Conservation (phyloP, 2,113 vertebrate species). For the Ciconia stormi region DNA sequence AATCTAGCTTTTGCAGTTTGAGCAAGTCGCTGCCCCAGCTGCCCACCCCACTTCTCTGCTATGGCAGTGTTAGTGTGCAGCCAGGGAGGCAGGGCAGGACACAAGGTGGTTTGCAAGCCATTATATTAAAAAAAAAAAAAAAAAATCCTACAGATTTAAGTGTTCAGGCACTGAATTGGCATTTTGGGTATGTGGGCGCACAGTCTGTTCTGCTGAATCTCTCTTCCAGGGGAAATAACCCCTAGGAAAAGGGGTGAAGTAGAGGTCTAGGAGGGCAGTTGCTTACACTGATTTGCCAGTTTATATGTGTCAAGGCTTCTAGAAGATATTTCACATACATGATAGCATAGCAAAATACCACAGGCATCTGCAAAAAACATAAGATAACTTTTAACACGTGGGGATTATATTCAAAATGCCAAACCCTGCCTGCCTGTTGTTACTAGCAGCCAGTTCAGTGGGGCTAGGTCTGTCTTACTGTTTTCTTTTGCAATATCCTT, state of each 20-base stretch:
- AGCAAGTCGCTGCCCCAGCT: neutral
- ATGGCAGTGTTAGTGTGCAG: neutral
- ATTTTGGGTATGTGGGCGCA: neutral
- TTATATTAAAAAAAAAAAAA: too few species aligned
- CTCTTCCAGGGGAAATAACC: neutral
- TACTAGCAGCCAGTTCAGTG: neutral
- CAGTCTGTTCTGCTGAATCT: neutral
- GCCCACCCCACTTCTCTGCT: neutral
- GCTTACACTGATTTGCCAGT: accelerated
- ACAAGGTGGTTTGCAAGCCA: neutral
- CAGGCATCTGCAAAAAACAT: neutral
- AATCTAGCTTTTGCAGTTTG: neutral
- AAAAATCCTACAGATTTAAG: neutral
- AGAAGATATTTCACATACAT: neutral
- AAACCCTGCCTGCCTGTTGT: neutral
- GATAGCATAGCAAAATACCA: neutral
- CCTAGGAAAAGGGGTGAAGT: neutral
- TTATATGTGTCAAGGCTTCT: neutral
- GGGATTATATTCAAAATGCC: neutral
- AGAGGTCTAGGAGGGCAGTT: neutral
- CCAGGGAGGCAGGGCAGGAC: neutral
- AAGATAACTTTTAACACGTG: neutral
- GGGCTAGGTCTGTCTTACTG: neutral
- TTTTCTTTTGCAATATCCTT: neutral
- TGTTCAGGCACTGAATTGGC: neutral